Conservation (phyloP, 2,113 vertebrate species). For the Dendropsophus ebraccatus region DNA sequence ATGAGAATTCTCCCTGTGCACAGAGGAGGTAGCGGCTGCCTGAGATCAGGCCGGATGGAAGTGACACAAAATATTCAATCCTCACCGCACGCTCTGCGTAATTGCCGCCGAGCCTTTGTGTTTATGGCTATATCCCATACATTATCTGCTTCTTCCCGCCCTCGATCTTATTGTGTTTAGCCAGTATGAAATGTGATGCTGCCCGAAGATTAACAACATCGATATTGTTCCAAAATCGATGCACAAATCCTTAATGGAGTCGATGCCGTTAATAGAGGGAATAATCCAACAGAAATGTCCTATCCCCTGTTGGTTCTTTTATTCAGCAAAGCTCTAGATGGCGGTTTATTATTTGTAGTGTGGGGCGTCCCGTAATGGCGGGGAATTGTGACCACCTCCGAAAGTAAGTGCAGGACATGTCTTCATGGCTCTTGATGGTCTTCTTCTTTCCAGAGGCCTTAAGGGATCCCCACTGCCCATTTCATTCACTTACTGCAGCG, state of each 20-base stretch:
- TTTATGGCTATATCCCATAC: not conserved
- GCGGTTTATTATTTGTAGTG: not conserved
- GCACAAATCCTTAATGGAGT: not conserved
- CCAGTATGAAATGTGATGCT: not conserved
- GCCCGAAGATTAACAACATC: not conserved
- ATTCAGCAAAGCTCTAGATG: not conserved
- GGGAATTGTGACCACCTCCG: too few species aligned
- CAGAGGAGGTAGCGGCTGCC: slow-evolving; percentile 18
- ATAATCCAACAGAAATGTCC: not conserved
- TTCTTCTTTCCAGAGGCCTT: not conserved
- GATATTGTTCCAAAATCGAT: not conserved
- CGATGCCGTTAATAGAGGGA: not conserved
- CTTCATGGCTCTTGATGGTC: too few species aligned
- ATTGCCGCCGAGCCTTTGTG: not conserved
- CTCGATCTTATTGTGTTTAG: not conserved
- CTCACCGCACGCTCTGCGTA: not conserved
- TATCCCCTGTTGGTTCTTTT: not conserved
- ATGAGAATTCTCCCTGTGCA: slow-evolving; percentile 35
- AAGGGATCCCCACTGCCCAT: not conserved
- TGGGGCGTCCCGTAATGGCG: not conserved
- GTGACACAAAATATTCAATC: slow-evolving; percentile 36
- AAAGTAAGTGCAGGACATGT: too few species aligned
- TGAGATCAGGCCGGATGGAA: slow-evolving; percentile 34
- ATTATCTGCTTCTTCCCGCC: not conserved
- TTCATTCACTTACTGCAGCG: not conserved